phyloP scores from a whole-genome alignment of 2,888 invertebrate species.

The Euclidia mi region DNA sequence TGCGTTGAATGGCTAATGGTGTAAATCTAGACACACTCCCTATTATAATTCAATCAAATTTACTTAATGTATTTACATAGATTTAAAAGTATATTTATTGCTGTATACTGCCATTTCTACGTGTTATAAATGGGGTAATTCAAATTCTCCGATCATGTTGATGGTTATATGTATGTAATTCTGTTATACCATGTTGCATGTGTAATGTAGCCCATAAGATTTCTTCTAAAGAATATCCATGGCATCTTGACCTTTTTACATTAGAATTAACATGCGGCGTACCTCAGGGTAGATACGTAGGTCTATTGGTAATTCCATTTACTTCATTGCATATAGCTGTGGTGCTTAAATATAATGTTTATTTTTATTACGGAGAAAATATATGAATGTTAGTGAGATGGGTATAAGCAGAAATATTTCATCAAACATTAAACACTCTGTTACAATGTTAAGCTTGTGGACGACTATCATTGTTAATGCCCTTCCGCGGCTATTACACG shows the following conservation, averaged over 20 bases:
- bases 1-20: slow-evolving; percentile 38
- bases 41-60: slow-evolving; percentile 47
- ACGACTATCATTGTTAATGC: not conserved
- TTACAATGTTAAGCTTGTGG: not conserved
- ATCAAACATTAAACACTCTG: not conserved
- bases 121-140: slow-evolving; percentile 37
- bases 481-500: slow-evolving; percentile 12
- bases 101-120: slow-evolving; percentile 19
- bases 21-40: slow-evolving; percentile 43
- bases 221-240: not conserved
- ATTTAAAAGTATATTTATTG: slow-evolving; percentile 41
- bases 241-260: not conserved
- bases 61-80: slow-evolving; percentile 37
- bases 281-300: not conserved
- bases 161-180: slow-evolving; percentile 4
- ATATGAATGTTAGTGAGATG: not conserved
- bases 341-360: no score
- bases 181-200: not conserved
- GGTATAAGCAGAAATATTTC: not conserved
- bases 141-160: slow-evolving; percentile 30
- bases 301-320: not conserved
- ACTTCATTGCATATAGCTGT: not conserved
- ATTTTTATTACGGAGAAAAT: no score
- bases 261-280: not conserved
- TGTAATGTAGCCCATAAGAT: not conserved